phyloP scores from a whole-genome alignment of 2,113 vertebrate species.

The Urocolius indicus region DNA sequence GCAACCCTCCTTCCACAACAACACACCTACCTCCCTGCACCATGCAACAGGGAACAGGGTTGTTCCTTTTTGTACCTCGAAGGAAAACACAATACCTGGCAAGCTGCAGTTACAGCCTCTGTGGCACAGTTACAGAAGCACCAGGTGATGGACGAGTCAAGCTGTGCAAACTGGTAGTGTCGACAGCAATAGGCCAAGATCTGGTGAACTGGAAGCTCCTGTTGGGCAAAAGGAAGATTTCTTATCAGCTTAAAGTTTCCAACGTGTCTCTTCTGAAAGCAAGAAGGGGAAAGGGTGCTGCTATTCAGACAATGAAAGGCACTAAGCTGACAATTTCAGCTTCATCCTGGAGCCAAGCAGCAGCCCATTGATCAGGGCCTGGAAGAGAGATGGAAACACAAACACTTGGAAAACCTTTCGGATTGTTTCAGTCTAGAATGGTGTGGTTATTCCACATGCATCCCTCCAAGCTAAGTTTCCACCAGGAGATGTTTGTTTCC shows the following conservation, averaged over 20 bases:
- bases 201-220: slow-evolving; percentile 80
- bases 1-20: not conserved
- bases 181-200: slow-evolving; percentile 80
- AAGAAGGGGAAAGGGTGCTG: not conserved
- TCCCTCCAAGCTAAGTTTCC: not conserved
- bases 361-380: not conserved
- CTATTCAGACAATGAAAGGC: not conserved
- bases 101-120: slow-evolving; percentile 83
- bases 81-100: slow-evolving; percentile 81
- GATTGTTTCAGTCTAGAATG: not conserved
- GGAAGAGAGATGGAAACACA: not conserved
- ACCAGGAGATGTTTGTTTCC: not conserved
- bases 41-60: not conserved
- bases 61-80: not conserved
- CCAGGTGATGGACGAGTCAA: slow-evolving; percentile 66
- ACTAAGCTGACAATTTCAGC: not conserved
- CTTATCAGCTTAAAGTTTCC: not conserved
- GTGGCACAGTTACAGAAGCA: slow-evolving; percentile 84
- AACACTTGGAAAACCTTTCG: not conserved
- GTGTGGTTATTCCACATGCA: not conserved
- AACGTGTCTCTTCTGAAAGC: not conserved
- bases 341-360: not conserved
- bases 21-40: rapidly evolving
- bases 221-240: not conserved
- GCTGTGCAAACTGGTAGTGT: not conserved